A percentile compares a stretch with the other conserved stretches of the same genome.
Conservation (phyloP, 2,888 invertebrate species). For the Morpho helenor region DNA sequence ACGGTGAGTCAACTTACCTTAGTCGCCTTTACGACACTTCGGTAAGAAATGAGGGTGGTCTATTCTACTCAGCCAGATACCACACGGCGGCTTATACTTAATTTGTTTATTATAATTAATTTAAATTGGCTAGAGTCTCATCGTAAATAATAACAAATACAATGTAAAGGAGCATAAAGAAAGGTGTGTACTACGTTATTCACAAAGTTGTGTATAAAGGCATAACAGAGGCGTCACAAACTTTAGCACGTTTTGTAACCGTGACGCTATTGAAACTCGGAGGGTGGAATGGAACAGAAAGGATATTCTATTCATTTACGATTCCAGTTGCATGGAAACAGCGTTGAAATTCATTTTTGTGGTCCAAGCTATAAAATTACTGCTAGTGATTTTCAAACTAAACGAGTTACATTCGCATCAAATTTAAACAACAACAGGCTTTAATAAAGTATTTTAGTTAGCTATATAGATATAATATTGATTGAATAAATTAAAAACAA, state of each 20-base stretch:
- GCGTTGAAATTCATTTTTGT: slow-evolving; percentile 10
- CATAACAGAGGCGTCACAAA: slow-evolving; percentile 23
- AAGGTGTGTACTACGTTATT: slow-evolving; percentile 17
- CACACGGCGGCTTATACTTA: no score
- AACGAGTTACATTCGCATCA: not conserved
- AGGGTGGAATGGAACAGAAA: slow-evolving; percentile 22
- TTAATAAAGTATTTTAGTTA: no score
- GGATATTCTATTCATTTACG: slow-evolving; percentile 34
- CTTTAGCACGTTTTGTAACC: slow-evolving; percentile 25
- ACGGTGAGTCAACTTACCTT: no score
- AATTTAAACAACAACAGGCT: no score
- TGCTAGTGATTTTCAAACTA: slow-evolving; percentile 3
- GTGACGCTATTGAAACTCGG: slow-evolving; percentile 28
- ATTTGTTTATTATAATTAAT: no score
- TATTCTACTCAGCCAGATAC: no score
- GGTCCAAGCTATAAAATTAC: slow-evolving; percentile 2
- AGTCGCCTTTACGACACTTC: no score
- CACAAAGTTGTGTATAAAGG: slow-evolving; percentile 16
- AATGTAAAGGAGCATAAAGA: slow-evolving; percentile 12
- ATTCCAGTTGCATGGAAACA: slow-evolving; percentile 28
- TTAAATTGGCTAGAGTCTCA: no score
- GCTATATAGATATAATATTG: no score
- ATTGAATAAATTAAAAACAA: no score
- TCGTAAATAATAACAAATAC: no score
- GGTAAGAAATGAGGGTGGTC: no score